phyloP scores from a whole-genome alignment of 2,797 vertebrate species.

The Phrynocephalus vlangalii region DNA sequence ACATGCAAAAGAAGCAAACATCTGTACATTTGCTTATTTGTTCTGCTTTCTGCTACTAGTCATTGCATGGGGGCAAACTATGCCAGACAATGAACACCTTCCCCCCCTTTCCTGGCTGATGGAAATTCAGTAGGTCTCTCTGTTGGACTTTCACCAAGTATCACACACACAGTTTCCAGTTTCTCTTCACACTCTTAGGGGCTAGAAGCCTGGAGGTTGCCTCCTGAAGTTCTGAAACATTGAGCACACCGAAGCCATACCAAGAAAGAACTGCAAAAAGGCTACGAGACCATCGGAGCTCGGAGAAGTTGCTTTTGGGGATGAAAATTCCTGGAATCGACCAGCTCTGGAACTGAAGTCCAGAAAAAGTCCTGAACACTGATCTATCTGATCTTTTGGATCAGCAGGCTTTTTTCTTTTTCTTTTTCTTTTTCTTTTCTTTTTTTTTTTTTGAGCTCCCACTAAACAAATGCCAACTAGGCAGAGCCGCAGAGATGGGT shows the following conservation, averaged over 20 bases:
- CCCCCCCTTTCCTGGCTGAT: neutral
- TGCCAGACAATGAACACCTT: too few species aligned
- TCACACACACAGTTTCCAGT: neutral
- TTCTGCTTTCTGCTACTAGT: neutral
- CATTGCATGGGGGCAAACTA: neutral
- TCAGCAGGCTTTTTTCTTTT: too few species aligned
- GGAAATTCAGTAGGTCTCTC: neutral
- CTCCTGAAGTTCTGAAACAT: neutral
- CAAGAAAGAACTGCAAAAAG: neutral
- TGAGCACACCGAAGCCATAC: neutral
- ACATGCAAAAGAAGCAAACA: neutral
- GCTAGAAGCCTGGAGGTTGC: neutral
- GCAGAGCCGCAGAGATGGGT: neutral
- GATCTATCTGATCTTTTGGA: neutral
- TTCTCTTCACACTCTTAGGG: neutral
- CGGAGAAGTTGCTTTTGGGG: neutral
- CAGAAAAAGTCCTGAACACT: neutral
- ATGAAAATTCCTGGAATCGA: neutral
- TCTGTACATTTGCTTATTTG: neutral
- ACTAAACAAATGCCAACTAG: neutral
- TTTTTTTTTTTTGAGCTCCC: neutral
- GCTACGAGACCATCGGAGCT: neutral
- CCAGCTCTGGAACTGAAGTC: neutral
- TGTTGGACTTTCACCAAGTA: neutral
- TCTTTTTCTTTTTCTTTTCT: neutral